These are phyloP conservation scores for Anagyrus pseudococci DNA, from an alignment of 2,888 invertebrate genomes.

Conservation along the genomic window DNA sequence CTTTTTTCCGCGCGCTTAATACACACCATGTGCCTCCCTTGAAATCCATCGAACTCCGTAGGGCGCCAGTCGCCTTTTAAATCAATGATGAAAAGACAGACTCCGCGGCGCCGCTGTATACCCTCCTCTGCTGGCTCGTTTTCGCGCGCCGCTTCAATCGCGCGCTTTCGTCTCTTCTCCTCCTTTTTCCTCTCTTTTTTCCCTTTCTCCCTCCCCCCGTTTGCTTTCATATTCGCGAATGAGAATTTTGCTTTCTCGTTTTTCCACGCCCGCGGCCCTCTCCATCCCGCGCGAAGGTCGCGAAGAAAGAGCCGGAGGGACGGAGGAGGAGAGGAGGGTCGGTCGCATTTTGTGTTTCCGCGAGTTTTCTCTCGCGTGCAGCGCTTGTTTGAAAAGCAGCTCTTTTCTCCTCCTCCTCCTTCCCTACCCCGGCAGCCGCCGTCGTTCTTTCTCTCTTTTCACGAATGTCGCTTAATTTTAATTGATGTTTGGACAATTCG, in stretches of 20 bases:
- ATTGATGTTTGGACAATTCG: constrained; percentile 5
- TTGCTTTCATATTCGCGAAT: background rate
- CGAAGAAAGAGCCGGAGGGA: no score
- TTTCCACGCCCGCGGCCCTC: background rate
- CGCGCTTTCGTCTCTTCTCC: background rate
- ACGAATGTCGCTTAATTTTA: constrained; percentile 13
- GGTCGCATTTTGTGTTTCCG: no score
- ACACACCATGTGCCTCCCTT: background rate
- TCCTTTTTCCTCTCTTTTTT: background rate
- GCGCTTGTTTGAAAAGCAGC: background rate
- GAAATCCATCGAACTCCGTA: no score
- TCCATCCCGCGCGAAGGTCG: background rate
- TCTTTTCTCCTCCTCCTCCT: no score
- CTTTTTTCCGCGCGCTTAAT: no score
- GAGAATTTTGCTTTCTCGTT: background rate
- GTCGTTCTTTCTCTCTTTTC: background rate
- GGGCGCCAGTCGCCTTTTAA: constrained; percentile 5
- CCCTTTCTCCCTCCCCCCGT: background rate
- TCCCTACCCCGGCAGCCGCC: no score
- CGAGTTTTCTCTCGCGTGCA: no score
- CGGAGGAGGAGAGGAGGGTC: no score
- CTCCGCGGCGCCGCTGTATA: background rate
- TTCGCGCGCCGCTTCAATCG: no score
- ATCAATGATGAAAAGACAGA: constrained; percentile 26
- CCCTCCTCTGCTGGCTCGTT: no score